These are phyloP conservation scores for Heliconius erato DNA, from an alignment of 2,888 invertebrate species.

Conservation along the genomic window DNA sequence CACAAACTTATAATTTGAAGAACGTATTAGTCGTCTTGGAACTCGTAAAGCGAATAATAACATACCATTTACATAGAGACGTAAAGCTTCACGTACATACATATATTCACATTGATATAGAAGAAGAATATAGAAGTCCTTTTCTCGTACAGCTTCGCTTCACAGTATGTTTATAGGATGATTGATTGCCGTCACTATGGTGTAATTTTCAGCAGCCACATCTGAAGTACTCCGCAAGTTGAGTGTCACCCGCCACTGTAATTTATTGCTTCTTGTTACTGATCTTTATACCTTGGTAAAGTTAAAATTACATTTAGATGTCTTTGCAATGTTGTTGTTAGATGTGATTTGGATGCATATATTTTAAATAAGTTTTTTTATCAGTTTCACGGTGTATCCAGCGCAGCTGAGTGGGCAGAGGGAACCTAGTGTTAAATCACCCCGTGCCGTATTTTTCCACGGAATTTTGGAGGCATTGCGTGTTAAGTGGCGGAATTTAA, in stretches of 20 bases:
- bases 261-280: slow-evolving; percentile 61
- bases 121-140: neutral
- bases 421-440: no score
- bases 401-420: no score
- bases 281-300: slow-evolving; percentile 40
- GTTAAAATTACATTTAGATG: slow-evolving; percentile 30
- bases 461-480: no score
- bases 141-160: slow-evolving; percentile 52
- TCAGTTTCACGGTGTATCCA: no score
- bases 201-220: slow-evolving; percentile 45
- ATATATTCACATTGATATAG: neutral
- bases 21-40: neutral
- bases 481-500: no score
- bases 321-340: slow-evolving; percentile 32
- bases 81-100: neutral
- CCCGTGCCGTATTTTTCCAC: no score
- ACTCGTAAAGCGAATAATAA: slow-evolving; percentile 19
- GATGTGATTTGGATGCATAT: slow-evolving; percentile 34
- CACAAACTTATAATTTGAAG: slow-evolving; percentile 1
- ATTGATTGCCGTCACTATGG: slow-evolving; percentile 58
- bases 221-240: slow-evolving; percentile 41
- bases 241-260: slow-evolving; percentile 50
- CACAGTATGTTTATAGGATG: slow-evolving; percentile 49
- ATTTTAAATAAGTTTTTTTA: neutral
- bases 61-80: slow-evolving; percentile 6